Evolutionary conservation across 2,888 invertebrate genomes (phyloP), one percentile per base, ranked within the genome.

Genomic region (Calameuta filiformis): DNA sequence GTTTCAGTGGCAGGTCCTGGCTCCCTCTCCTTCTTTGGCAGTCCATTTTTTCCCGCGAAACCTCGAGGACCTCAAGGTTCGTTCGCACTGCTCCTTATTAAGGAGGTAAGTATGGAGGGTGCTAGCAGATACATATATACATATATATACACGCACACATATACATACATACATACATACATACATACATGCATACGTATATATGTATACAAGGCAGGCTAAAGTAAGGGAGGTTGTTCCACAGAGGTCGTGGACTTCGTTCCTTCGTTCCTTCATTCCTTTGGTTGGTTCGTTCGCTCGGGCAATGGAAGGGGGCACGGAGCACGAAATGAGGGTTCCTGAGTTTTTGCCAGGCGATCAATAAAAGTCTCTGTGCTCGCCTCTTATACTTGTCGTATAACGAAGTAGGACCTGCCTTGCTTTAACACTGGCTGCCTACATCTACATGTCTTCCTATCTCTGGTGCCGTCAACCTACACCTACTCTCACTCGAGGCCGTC

Each of bases 281-380:
- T 40, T 23, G 56, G 56, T 56, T 56, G 56, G 56, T 56, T 56
- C 56, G 56, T 56, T 56, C 56, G 56, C 56, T 56, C 56, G 56
- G 56, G 56, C 56, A 56, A 23, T 56, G 56, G 56, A 56, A 71
- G 89, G 90, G 90, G 90, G 91, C 85, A 91, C 90, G 90, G 88
- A 90, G 91, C 89, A 90, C 90, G 89, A 91, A 91, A 91, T 91
- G 91, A 91, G 91, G 91, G 91, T 91, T 91, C 89, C 90, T 89
- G 90, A 91, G 91, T 91, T 91, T 91, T 91, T 91, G 91, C 91
- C 90, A 89, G 89, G 86, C 91, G 91, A 91, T 91, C 91, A 91
- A 91, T 91, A 91, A 91, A 91, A 91, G 90, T 90, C 91, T 91
- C 90, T 88, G 89, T 90, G 91, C 90, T 90, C 86, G 86, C 87